Percentiles rank a stretch among this genome's conserved stretches.
Conservation (phyloP, 2,888 invertebrate species). For the Axea sp. region DNA sequence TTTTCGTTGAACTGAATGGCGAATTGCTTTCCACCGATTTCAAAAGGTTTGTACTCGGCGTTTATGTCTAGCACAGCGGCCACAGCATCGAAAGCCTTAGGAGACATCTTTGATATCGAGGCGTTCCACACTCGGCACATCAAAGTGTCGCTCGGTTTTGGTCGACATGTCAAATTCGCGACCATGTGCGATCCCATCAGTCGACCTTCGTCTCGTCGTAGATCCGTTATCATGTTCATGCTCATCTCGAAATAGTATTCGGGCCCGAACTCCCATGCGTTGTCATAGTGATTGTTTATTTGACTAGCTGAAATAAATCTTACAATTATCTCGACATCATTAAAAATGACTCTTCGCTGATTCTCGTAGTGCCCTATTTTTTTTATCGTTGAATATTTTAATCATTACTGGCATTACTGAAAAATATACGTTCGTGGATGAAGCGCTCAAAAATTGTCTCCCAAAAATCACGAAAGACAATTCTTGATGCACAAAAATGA, state of each 20-base stretch:
- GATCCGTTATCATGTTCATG: conserved; percentile 62
- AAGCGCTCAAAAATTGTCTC: too few species aligned
- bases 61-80: conserved; percentile 37
- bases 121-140: conserved; percentile 62
- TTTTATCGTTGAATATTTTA: too few species aligned
- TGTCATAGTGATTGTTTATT: conserved; percentile 47
- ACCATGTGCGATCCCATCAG: conserved; percentile 62
- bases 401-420: too few species aligned
- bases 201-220: conserved; percentile 58
- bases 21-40: conserved; percentile 58
- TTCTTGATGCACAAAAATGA: too few species aligned
- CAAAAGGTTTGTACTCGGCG: conserved; percentile 50
- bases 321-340: too few species aligned
- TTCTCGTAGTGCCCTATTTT: too few species aligned
- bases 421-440: too few species aligned
- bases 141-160: conserved; percentile 59
- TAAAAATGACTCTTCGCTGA: too few species aligned
- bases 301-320: conserved; percentile 52
- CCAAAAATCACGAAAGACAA: too few species aligned
- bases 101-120: conserved; percentile 58
- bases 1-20: conserved; percentile 64
- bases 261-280: conserved; percentile 63
- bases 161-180: conserved; percentile 63
- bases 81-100: conserved; percentile 48
- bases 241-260: conserved; percentile 64